Percentiles rank a stretch among this genome's conserved stretches.
Evolutionary conservation across 2,888 invertebrate species (phyloP).

Genomic region (Agrochola circellaris): DNA sequence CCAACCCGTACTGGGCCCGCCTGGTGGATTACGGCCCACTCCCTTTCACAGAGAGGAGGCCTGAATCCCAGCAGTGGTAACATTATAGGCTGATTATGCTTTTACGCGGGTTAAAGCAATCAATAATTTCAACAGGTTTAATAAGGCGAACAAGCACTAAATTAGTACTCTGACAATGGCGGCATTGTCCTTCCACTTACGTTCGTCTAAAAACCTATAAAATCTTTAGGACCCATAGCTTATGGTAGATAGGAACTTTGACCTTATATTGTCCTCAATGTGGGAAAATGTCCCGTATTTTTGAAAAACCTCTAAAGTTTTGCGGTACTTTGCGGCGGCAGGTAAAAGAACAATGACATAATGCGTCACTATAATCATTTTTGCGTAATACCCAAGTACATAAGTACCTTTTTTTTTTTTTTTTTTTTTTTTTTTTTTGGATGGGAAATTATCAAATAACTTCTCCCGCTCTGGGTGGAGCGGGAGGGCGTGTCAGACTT

Average conservation of each 20-base stretch:
- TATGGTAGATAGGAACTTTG: background rate
- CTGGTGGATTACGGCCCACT: no score
- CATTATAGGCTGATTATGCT: no score
- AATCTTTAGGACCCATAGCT: background rate
- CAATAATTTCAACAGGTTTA: background rate
- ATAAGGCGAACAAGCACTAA: no score
- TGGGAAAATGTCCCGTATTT: conserved; percentile 5
- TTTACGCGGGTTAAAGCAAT: background rate
- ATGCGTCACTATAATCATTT: conserved; percentile 19
- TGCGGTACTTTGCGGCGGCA: conserved; percentile 43
- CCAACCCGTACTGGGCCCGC: no score
- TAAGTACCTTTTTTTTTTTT: no score
- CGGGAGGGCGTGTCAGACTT: no score
- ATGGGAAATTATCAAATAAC: no score
- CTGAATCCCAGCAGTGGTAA: no score
- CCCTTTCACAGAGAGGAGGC: no score
- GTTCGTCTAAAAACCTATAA: background rate
- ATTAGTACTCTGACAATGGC: background rate
- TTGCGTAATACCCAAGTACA: background rate
- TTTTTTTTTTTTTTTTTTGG: no score
- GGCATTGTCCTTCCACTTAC: background rate
- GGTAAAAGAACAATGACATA: conserved; percentile 22
- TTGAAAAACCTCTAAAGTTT: background rate
- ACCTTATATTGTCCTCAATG: background rate
- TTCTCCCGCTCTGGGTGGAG: no score